These are phyloP conservation scores for Chelonus formosanus DNA, from an alignment of 2,888 invertebrate genomes.

Conservation along the genomic window DNA sequence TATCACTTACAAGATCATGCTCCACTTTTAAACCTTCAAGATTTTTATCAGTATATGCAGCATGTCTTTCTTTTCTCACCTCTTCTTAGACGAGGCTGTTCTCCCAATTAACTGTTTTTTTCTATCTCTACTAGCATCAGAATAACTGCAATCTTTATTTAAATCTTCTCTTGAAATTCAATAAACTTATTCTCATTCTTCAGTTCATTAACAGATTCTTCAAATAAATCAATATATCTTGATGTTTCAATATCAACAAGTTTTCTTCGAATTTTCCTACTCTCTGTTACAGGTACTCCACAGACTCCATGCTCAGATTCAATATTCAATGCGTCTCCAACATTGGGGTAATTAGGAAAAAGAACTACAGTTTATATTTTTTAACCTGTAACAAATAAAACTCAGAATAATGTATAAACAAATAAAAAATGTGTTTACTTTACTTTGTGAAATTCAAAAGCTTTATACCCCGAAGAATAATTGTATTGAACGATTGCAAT, in stretches of 20 bases:
- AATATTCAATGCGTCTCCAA: constrained; percentile 86
- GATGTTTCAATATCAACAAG: constrained; percentile 97
- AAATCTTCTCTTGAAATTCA: constrained; percentile 97
- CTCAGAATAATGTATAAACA: neutral
- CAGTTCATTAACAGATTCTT: constrained; percentile 72
- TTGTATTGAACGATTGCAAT: constrained; percentile 98
- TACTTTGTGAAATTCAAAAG: constrained; percentile 89
- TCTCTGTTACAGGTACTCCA: constrained; percentile 95
- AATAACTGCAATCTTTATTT: constrained; percentile 96
- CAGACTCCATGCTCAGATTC: constrained; percentile 93
- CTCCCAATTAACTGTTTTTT: constrained; percentile 94
- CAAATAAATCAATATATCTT: constrained; percentile 94
- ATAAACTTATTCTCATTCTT: constrained; percentile 87
- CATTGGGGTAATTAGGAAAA: constrained; percentile 86
- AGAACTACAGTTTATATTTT: constrained; percentile 97
- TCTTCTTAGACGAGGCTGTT: too few relatives aligned
- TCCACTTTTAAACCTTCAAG: too few relatives aligned
- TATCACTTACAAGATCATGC: too few relatives aligned
- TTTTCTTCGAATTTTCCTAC: constrained; percentile 91
- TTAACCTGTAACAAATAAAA: too few relatives aligned
- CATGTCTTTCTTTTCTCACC: too few relatives aligned
- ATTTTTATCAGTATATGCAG: constrained; percentile 83
- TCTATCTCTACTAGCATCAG: constrained; percentile 95
- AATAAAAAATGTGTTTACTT: too few relatives aligned
- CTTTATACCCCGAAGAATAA: constrained; percentile 92